Percentiles rank a stretch among this genome's conserved stretches.
These are phyloP conservation scores for Hydra vulgaris DNA, from an alignment of 30 jellyfish, hydroid and myxozoan species.

Conservation along the genomic window DNA sequence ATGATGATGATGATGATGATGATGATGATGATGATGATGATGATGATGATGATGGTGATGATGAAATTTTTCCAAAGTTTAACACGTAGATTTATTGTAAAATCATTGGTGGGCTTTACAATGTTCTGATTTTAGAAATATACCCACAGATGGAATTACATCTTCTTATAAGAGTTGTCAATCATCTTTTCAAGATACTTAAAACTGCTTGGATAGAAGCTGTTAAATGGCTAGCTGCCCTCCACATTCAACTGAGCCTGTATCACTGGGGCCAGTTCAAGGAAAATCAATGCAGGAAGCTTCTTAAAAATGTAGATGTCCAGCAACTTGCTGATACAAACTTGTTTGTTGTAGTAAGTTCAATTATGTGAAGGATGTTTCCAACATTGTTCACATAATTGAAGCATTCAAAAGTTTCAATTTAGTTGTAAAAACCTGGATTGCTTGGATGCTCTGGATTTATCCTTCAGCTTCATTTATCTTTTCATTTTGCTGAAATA, in stretches of 20 bases:
- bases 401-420: neutral
- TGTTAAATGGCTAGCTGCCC: no score
- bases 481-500: neutral
- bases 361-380: no score
- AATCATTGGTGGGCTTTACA: no score
- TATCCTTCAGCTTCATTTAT: neutral
- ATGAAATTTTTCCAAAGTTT: no score
- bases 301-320: neutral
- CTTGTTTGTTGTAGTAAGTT: no score
- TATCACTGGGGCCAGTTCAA: neutral
- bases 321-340: neutral
- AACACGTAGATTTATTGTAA: no score
- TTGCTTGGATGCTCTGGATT: neutral
- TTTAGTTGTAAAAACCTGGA: neutral
- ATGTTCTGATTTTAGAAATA: no score
- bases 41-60: no score
- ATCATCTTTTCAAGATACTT: no score
- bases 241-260: neutral
- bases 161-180: no score
- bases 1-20: conserved; percentile 4
- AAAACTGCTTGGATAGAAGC: no score
- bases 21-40: conserved; percentile 4
- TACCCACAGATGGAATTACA: no score
- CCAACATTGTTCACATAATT: neutral
- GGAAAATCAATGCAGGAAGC: neutral